Percentiles rank a stretch among this genome's conserved stretches.
Conservation (phyloP, 2,888 invertebrate species). For the Lepidocyrtoides sp. region DNA sequence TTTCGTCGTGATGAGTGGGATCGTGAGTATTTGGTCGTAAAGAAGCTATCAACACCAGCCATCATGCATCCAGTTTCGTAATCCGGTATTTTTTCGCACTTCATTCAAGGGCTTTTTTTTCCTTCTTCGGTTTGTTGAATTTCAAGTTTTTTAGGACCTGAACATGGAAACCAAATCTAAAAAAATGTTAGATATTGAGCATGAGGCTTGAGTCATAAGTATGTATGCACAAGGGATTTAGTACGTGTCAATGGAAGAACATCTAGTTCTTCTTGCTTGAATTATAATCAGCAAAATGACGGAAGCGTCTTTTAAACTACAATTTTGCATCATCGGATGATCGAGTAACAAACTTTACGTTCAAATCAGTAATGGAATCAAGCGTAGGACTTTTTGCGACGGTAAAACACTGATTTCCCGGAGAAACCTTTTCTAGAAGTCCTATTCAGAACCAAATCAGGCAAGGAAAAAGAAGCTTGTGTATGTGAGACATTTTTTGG, state of each 20-base stretch:
- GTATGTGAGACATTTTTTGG: neutral
- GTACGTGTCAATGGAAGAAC: neutral
- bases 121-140: neutral
- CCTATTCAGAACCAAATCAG: neutral
- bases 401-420: neutral
- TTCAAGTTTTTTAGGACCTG: neutral
- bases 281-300: neutral
- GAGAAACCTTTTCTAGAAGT: neutral
- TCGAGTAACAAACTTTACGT: neutral
- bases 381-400: neutral
- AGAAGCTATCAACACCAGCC: too few relatives aligned
- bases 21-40: too few relatives aligned
- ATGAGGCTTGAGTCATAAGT: neutral
- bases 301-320: neutral
- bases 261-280: neutral
- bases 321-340: neutral
- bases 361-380: too few relatives aligned
- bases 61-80: too few relatives aligned
- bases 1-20: too few relatives aligned
- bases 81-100: neutral
- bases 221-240: neutral
- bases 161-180: neutral
- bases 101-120: neutral
- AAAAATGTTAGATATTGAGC: neutral
- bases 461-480: neutral